Base-by-base conservation (phyloP, 2,113 vertebrate species). In the Chlamydotis undulata region DNA sequence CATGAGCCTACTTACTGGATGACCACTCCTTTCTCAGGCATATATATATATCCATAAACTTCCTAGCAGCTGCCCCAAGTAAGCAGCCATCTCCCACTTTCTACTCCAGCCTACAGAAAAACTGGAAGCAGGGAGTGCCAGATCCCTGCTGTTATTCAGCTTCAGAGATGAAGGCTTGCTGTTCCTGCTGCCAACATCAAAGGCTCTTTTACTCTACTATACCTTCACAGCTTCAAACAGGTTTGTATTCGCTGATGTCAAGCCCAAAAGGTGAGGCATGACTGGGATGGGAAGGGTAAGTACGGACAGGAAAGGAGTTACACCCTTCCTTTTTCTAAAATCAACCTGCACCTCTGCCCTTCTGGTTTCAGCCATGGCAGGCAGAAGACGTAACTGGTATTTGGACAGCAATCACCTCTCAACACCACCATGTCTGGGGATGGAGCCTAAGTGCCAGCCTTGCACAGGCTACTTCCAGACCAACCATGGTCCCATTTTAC, bases 1-100 rank as follows among this genome's bases (percentile, higher is more conserved):
- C 0, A 0, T 35, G n/a, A 86, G 43, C 55, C 45, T 49, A 3
- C 33, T n/a, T 56, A 68, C 12, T 37, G 57, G 57, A 86, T 50
- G 75, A 67, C 12, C 39, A 47, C 50, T 55, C 23, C 41, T 59
- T 31, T 33, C 37, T 37, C 1, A 4, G 12, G 3, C 25, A 84
- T 60, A 18, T 4, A 39, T 9, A 39, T 9, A 41, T 31, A 53
- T 24, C 74, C 55, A 26, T 60, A 56, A 8, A 39, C 19, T 47
- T 52, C 28, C n/a, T 55, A 87, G 45, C 73, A 94, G 64, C 39
- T 83, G 28, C 19, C 57, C 67, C 47, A 59, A 7, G 37, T 11
- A 61, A 70, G 29, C 35, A n/a, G 25, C 31, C 75, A 61, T 13
- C 14, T 18, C 39, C 11, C 23, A 71, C 1, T 52, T 93, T 39